Evolutionary conservation across 1,140 invertebrate species (phyloP), one percentile per base, ranked within the genome.

Genomic region (Drosophila kohkoa): DNA sequence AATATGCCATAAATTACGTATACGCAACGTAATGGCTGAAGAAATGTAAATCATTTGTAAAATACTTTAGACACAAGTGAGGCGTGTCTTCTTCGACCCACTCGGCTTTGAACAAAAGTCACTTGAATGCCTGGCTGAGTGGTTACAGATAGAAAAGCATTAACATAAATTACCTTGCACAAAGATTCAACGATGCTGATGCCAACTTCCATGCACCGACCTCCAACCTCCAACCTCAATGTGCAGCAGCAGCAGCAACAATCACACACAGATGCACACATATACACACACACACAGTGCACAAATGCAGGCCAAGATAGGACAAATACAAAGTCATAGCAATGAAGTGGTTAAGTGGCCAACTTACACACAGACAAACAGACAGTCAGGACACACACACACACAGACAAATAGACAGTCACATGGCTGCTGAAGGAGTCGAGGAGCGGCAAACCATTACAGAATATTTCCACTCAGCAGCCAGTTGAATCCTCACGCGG

Each of bases 121-220:
- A 35, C 16, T 58, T 43, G 35, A 57, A 48, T 48, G 60, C 52
- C 20, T 25, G 55, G 46, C 58, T 72, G 82, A 86, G 77, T 64
- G 71, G 77, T 62, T 71, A 66, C 64, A 74, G 77, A 75, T 81
- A 70, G 69, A 68, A 72, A 62, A 72, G 72, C 78, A 89, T 89
- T 89, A 81, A 75, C 85, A 89, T 89, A 89, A 89, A 89, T 89
- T 89, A 89, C 85, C 85, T 89, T 79, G 81, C 78, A 74, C 78
- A 81, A 76, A 35, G 78, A 81, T 85, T 69, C 78, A 57, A 66
- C 59, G 67, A 43, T 70, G 70, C 76, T 73, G 43, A 51, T 55
- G 72, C 66, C 66, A 55, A 57, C 46, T 49, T 25, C 46, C 67
- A 55, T 20, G 62, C 51, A 48, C 72, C 77, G 71, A 16, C 46